Evolutionary conservation across 2,888 invertebrate species (phyloP).

Genomic region (Coremacera marginata): DNA sequence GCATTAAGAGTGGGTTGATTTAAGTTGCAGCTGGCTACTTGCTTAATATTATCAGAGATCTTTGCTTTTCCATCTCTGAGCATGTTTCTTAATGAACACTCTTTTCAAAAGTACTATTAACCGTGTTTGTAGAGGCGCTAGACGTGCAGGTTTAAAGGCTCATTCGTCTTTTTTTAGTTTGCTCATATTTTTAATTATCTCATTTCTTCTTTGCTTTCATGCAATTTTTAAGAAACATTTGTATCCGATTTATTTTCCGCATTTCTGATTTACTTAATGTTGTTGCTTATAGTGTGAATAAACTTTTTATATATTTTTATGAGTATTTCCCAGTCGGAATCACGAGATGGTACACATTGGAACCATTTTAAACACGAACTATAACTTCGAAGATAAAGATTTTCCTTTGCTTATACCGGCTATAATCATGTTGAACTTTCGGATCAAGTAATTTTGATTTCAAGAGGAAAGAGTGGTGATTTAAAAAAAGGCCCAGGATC

Average conservation of each 20-base stretch:
- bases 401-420: no score
- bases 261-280: slow-evolving; percentile 37
- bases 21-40: no score
- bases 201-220: slow-evolving; percentile 36
- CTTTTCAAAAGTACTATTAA: neutral
- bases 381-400: neutral
- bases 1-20: no score
- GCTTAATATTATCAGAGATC: no score
- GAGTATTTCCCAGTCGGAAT: slow-evolving; percentile 19
- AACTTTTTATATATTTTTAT: slow-evolving; percentile 52
- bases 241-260: slow-evolving; percentile 44
- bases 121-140: slow-evolving; percentile 9
- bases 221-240: slow-evolving; percentile 19
- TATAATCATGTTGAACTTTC: no score
- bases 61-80: no score
- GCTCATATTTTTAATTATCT: slow-evolving; percentile 12
- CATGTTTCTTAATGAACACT: no score
- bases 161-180: slow-evolving; percentile 12
- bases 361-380: slow-evolving; percentile 35
- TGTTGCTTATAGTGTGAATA: slow-evolving; percentile 56
- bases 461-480: no score
- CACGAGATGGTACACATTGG: slow-evolving; percentile 40
- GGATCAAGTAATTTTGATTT: no score
- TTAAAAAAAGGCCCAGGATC: no score
- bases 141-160: slow-evolving; percentile 37